Base-by-base conservation (phyloP, 2,888 invertebrate genomes). In the Drosophila subquinaria region DNA sequence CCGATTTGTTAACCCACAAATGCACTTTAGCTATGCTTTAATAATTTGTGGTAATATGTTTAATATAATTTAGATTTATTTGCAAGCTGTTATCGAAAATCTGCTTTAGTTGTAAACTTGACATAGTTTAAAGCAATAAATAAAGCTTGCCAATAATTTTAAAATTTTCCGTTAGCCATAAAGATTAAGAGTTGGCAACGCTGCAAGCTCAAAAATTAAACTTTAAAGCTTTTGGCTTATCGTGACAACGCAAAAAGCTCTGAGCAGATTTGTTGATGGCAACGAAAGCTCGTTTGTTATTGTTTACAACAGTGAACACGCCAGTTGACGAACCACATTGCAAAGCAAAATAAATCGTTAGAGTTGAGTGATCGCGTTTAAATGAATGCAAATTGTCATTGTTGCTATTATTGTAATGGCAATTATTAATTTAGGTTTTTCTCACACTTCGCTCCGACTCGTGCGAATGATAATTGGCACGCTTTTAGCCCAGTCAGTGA, bases 321-420 rank as follows among this genome's bases (percentile, higher is more conserved):
- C 8, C 8, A 15, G 13, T n/a, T 11, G 23, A 23, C n/a, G 48
- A 33, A 50, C 59, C 11, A n/a, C 15, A 45, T 15, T 27, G 10
- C 10, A 20, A 10, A 38, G n/a, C 6, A 11, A 10, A n/a, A 15
- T n/a, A 3, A 17, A 1, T 62, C 76, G 68, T 53, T 63, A 63
- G 56, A 76, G 73, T 76, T 76, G 76, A 76, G 51, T 77, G 76
- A 61, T 63, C 63, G 69, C 73, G 42, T 43, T 57, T 66, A 51
- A 38, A 48, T 60, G 33, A 70, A 56, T 63, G 55, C 55, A 63
- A 47, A 50, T 50, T 30, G 50, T 48, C 9, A 9, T 56, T 67
- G 6, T 57, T 60, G 48, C 55, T 74, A 40, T 3, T 65, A n/a
- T 60, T 56, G 52, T 53, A 43, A 64, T 64, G 42, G 13, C 48